Percentiles rank a stretch among this genome's conserved stretches.
Conservation (phyloP, 2,888 invertebrate genomes). For the Empis livida region DNA sequence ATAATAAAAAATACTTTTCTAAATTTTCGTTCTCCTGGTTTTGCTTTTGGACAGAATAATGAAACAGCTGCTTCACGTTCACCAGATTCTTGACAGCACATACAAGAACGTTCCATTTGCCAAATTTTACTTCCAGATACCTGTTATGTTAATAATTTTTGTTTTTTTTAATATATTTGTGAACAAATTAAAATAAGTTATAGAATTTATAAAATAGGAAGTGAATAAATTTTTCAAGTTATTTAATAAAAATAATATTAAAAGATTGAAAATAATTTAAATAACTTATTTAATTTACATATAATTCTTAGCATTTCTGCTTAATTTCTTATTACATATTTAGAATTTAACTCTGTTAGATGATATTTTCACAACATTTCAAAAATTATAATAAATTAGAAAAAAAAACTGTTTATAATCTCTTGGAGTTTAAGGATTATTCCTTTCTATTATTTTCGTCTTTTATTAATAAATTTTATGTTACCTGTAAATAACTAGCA, state of each 20-base stretch:
- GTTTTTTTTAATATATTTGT: neutral
- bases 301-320: too few species aligned
- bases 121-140: constrained; percentile 90
- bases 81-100: constrained; percentile 90
- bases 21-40: constrained; percentile 71
- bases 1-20: constrained; percentile 48
- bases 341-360: too few species aligned
- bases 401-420: neutral
- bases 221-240: too few species aligned
- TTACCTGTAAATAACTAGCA: constrained; percentile 82
- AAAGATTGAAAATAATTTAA: too few species aligned
- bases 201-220: too few species aligned
- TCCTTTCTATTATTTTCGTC: too few species aligned
- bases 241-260: too few species aligned
- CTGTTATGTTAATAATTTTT: constrained; percentile 37
- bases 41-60: constrained; percentile 78
- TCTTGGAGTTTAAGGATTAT: too few species aligned
- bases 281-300: too few species aligned
- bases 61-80: constrained; percentile 83
- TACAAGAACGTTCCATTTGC: constrained; percentile 92
- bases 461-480: neutral
- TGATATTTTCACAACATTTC: too few species aligned
- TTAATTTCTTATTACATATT: too few species aligned
- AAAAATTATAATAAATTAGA: neutral
- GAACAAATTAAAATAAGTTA: neutral